Evolutionary conservation across 2,797 vertebrate genomes (phyloP).

Genomic region (Chelidonichthys spinosus): DNA sequence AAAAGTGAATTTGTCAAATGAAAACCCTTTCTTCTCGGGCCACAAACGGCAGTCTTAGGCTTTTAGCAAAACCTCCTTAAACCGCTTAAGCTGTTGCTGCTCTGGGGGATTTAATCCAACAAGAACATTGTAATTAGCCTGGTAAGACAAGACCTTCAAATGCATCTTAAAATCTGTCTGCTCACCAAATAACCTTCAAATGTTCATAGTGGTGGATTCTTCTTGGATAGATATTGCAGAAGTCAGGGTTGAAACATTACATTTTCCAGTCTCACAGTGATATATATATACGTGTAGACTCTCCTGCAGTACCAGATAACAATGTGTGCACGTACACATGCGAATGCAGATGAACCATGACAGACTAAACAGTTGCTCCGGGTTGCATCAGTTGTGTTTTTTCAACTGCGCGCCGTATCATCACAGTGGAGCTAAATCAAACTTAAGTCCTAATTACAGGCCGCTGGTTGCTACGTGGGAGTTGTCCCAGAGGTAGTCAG

Average conservation of each 20-base stretch:
- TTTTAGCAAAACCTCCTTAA: slow-evolving; percentile 19
- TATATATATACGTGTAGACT: accelerated
- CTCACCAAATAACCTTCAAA: not conserved
- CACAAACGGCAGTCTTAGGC: slow-evolving; percentile 6
- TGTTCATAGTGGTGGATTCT: slow-evolving; percentile 2
- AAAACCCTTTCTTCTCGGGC: slow-evolving; percentile 35
- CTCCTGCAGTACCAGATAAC: not conserved
- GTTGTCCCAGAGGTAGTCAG: slow-evolving; percentile 60
- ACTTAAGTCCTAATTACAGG: slow-evolving; percentile 70
- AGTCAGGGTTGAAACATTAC: not conserved
- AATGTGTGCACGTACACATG: not conserved
- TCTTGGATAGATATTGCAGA: not conserved
- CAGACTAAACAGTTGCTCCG: slow-evolving; percentile 73
- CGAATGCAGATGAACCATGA: slow-evolving; percentile 17
- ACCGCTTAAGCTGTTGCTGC: slow-evolving; percentile 21
- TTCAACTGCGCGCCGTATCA: slow-evolving; percentile 53
- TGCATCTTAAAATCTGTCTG: slow-evolving; percentile 14
- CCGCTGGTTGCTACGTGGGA: slow-evolving; percentile 52
- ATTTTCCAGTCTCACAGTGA: not conserved
- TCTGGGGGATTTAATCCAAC: slow-evolving; percentile 31
- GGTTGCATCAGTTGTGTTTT: slow-evolving; percentile 72
- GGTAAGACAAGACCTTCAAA: slow-evolving; percentile 23
- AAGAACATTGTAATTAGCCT: slow-evolving; percentile 38
- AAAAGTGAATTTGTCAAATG: slow-evolving; percentile 28
- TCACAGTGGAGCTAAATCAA: slow-evolving; percentile 67